Evolutionary conservation across 2,113 vertebrate genomes (phyloP).

Genomic region (Trematomus loennbergii): DNA sequence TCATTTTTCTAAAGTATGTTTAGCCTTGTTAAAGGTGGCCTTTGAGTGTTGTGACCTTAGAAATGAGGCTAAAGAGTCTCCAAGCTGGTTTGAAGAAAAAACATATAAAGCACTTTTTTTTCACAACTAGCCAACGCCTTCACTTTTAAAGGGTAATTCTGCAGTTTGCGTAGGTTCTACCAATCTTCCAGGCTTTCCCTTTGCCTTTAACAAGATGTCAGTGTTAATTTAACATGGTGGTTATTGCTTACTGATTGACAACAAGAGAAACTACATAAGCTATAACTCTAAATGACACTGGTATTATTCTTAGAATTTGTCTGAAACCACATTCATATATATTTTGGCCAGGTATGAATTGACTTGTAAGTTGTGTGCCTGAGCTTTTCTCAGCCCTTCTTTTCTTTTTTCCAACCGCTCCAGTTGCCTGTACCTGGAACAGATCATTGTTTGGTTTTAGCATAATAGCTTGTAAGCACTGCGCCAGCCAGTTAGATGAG

Average conservation of each 20-base stretch:
- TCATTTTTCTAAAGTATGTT: neutral
- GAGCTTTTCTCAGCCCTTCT: slow-evolving; percentile 1
- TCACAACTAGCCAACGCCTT: slow-evolving; percentile 39
- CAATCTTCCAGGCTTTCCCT: slow-evolving; percentile 27
- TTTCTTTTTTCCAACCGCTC: neutral
- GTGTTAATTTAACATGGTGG: neutral
- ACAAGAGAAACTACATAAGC: slow-evolving; percentile 40
- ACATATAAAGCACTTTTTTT: slow-evolving; percentile 58
- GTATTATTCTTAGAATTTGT: slow-evolving; percentile 31
- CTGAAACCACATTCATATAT: slow-evolving; percentile 26
- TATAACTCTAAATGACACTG: slow-evolving; percentile 52
- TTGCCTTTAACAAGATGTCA: slow-evolving; percentile 19
- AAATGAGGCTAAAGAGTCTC: neutral
- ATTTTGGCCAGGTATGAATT: slow-evolving; percentile 14
- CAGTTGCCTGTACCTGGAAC: slow-evolving; percentile 8
- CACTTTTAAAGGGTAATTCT: slow-evolving; percentile 26
- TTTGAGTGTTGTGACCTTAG: slow-evolving; percentile 9
- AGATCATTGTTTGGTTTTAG: neutral
- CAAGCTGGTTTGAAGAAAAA: neutral
- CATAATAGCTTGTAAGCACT: slow-evolving; percentile 6
- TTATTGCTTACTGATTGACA: neutral
- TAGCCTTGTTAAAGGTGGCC: slow-evolving; percentile 22
- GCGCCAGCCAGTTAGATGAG: slow-evolving; percentile 15
- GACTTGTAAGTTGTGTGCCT: slow-evolving; percentile 55
- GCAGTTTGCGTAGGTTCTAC: slow-evolving; percentile 27